A percentile compares a stretch with the other conserved stretches of the same genome.
Evolutionary conservation across 2,888 invertebrate genomes (phyloP).

Genomic region (Mesodorylaimus sp.): DNA sequence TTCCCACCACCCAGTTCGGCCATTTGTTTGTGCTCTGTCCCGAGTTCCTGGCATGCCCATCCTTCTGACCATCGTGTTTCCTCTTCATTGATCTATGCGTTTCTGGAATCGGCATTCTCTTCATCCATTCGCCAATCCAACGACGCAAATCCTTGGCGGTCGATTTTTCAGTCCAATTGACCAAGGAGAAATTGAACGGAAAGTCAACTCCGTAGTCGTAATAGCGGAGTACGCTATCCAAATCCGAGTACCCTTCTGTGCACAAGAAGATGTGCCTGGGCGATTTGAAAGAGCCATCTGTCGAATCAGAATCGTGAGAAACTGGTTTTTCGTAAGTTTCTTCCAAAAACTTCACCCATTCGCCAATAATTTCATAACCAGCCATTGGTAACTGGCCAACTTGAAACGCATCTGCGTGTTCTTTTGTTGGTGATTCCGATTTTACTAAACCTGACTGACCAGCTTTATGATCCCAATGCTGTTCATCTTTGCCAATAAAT

Average conservation of each 20-base stretch:
- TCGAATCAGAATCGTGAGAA: too few relatives aligned
- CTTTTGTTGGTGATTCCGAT: too few relatives aligned
- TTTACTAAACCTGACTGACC: not conserved
- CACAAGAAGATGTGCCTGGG: not conserved
- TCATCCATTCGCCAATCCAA: not conserved
- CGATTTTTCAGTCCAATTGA: not conserved
- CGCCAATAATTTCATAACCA: too few relatives aligned
- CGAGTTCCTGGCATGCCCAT: too few relatives aligned
- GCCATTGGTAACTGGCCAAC: too few relatives aligned
- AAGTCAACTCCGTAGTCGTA: not conserved
- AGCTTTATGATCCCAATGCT: not conserved
- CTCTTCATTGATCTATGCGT: too few relatives aligned
- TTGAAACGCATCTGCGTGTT: too few relatives aligned
- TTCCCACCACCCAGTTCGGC: not conserved
- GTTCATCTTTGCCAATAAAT: slow-evolving; percentile 15
- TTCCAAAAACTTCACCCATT: not conserved
- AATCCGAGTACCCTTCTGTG: not conserved
- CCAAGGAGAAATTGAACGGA: not conserved
- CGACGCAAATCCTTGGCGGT: not conserved
- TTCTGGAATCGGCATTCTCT: too few relatives aligned
- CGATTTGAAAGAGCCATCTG: too few relatives aligned
- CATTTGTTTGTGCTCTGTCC: not conserved
- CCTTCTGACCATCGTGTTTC: too few relatives aligned
- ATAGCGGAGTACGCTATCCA: not conserved
- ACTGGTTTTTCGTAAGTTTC: not conserved